A percentile compares a stretch with the other conserved stretches of the same genome.
These are phyloP conservation scores for Aelia acuminata DNA, from an alignment of 2,888 invertebrate species.

Conservation along the genomic window DNA sequence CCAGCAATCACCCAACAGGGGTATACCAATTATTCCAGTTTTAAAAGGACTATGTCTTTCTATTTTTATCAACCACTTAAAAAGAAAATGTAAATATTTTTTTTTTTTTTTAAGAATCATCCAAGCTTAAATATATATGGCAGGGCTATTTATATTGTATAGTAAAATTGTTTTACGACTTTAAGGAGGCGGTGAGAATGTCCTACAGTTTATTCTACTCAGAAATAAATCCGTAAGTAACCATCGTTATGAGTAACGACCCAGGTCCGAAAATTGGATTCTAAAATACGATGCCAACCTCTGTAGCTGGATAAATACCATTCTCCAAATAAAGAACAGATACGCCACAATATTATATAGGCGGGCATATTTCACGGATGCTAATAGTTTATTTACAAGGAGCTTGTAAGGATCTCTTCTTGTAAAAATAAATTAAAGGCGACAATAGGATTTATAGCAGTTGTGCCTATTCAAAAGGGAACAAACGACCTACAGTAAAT, in stretches of 20 bases:
- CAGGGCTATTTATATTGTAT: neutral
- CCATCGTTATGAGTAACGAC: neutral
- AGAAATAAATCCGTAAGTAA: slow-evolving; percentile 10
- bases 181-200: neutral
- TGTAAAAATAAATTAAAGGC: slow-evolving; percentile 33
- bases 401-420: slow-evolving; percentile 25
- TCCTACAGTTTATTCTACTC: neutral
- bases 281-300: slow-evolving; percentile 9
- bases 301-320: slow-evolving; percentile 29
- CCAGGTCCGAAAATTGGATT: slow-evolving; percentile 9
- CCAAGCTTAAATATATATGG: neutral
- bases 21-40: too few relatives aligned
- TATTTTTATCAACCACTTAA: neutral
- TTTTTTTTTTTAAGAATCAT: neutral
- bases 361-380: slow-evolving; percentile 1
- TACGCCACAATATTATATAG: slow-evolving; percentile 40
- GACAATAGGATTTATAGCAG: slow-evolving; percentile 13
- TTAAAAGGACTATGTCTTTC: too few relatives aligned
- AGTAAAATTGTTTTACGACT: neutral
- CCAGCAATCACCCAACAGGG: too few relatives aligned
- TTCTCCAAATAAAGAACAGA: slow-evolving; percentile 33
- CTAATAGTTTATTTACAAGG: slow-evolving; percentile 48
- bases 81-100: too few relatives aligned
- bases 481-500: slow-evolving; percentile 35
- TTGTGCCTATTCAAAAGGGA: slow-evolving; percentile 24